phyloP scores from a whole-genome alignment of 2,113 vertebrate genomes.

The Misgurnus anguillicaudatus region DNA sequence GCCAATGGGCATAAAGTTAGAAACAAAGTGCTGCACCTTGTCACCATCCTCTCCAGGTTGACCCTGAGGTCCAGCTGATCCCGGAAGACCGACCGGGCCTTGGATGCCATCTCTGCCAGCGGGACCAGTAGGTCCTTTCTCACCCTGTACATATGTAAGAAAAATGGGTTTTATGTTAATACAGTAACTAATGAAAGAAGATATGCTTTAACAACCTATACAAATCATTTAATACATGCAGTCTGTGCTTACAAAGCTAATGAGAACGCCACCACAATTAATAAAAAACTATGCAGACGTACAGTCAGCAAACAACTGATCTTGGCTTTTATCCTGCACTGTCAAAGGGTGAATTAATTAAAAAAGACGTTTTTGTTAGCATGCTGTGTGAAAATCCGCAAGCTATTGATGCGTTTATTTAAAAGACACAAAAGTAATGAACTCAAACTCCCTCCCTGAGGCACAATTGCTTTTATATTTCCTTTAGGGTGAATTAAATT shows the following conservation, averaged over 20 bases:
- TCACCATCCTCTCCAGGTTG: constrained; percentile 97
- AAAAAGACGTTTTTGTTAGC: not conserved
- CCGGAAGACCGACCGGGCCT: constrained; percentile 94
- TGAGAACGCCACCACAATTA: not conserved
- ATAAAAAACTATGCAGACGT: not conserved
- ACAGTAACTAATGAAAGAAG: not conserved
- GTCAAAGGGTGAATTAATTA: not conserved
- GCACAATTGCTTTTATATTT: not conserved
- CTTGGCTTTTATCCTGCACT: not conserved
- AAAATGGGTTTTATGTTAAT: not conserved
- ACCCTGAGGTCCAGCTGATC: constrained; percentile 92
- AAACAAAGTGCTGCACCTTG: constrained; percentile 76
- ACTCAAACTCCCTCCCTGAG: not conserved
- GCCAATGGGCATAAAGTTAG: too few relatives aligned
- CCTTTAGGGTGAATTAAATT: not conserved
- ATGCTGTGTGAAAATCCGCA: not conserved
- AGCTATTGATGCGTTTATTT: constrained; percentile 23
- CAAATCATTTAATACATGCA: too few relatives aligned
- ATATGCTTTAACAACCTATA: not conserved
- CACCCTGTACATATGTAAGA: constrained; percentile 79
- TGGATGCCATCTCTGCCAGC: constrained; percentile 97
- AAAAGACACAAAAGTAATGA: constrained; percentile 14
- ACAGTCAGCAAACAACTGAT: not conserved
- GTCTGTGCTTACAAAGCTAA: too few relatives aligned
- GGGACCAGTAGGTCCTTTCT: constrained; percentile 94